phyloP scores from a whole-genome alignment of 2,797 vertebrate species.

The Tenualosa ilisha region DNA sequence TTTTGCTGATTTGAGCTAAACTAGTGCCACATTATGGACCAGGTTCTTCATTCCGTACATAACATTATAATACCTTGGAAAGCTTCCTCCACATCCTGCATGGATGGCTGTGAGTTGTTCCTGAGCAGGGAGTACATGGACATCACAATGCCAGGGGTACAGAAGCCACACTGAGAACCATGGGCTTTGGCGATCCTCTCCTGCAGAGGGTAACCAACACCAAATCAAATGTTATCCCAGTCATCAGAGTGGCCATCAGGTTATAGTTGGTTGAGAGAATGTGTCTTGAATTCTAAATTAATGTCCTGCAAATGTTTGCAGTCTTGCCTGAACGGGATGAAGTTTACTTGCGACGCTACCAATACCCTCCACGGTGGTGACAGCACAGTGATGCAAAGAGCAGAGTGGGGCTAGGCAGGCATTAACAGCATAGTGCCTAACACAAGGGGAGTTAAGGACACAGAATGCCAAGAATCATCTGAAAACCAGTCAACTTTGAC shows the following conservation, averaged over 20 bases:
- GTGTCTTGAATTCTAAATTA: no score
- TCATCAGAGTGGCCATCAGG: background rate
- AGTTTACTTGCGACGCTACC: conserved; percentile 80
- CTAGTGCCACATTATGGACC: background rate
- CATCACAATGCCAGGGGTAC: conserved; percentile 95
- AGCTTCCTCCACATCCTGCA: conserved; percentile 84
- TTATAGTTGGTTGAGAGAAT: background rate
- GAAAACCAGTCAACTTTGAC: background rate
- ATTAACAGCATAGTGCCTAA: conserved; percentile 84
- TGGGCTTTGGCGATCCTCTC: conserved; percentile 90
- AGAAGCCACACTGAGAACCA: conserved; percentile 96
- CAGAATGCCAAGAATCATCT: background rate
- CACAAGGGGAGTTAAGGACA: conserved; percentile 43
- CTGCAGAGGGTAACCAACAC: conserved; percentile 60
- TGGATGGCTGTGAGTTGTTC: conserved; percentile 77
- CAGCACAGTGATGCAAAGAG: conserved; percentile 84
- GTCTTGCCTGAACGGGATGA: conserved; percentile 81
- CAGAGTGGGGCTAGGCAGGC: conserved; percentile 91
- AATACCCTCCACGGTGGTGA: conserved; percentile 85
- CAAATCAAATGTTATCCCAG: background rate
- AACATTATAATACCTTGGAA: conserved; percentile 81
- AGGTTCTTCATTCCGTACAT: background rate
- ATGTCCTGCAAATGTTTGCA: background rate
- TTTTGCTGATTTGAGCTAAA: background rate
- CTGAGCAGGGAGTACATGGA: conserved; percentile 91